These are phyloP conservation scores for Bubo bubo DNA, from an alignment of 2,113 vertebrate species.

Conservation along the genomic window DNA sequence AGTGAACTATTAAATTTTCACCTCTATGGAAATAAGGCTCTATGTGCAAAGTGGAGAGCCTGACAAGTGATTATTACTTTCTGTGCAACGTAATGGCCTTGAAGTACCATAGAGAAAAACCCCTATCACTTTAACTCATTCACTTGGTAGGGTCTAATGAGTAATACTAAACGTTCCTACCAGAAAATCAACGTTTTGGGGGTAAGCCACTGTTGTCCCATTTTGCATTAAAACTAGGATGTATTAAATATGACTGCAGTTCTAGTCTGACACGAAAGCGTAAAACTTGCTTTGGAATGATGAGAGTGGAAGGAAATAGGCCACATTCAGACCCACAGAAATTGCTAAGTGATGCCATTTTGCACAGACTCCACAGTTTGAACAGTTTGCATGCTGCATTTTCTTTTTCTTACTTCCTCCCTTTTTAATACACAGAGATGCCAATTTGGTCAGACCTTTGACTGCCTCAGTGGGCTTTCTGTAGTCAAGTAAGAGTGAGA, in stretches of 20 bases:
- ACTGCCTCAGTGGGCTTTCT: background rate
- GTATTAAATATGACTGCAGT: background rate
- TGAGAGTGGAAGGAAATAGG: background rate
- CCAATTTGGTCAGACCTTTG: background rate
- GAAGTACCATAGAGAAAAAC: background rate
- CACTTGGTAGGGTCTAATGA: conserved; percentile 6
- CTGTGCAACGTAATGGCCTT: conserved; percentile 23
- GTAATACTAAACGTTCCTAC: background rate
- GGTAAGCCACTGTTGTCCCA: background rate
- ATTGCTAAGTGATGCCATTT: background rate
- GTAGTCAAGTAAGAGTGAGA: background rate
- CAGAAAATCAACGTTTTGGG: background rate
- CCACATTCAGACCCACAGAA: too few species aligned
- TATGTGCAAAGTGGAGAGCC: conserved; percentile 39
- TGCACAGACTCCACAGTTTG: background rate
- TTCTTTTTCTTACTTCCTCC: background rate
- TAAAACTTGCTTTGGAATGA: background rate
- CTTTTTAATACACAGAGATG: background rate
- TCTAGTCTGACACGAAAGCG: background rate
- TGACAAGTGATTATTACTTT: conserved; percentile 65
- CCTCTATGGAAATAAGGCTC: conserved; percentile 56
- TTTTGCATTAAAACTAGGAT: background rate
- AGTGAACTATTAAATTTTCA: conserved; percentile 57
- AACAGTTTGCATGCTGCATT: background rate
- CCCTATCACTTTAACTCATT: background rate